phyloP scores from a whole-genome alignment of 2,797 vertebrate genomes.

The Xenentodon cancila region DNA sequence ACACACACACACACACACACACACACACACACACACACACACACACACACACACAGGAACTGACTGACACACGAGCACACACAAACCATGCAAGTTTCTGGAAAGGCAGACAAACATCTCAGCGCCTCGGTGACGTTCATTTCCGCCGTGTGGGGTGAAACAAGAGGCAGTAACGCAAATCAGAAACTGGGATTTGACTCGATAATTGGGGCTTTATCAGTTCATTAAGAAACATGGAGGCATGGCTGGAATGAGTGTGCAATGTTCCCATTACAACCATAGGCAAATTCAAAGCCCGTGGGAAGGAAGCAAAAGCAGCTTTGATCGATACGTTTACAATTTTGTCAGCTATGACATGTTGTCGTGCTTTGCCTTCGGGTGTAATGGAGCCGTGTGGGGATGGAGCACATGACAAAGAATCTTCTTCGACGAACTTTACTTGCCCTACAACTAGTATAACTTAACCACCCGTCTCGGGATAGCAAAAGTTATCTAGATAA shows the following conservation, averaged over 20 bases:
- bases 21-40: slow-evolving; percentile 37
- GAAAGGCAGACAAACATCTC: slow-evolving; percentile 48
- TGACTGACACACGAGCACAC: neutral
- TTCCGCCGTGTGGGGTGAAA: slow-evolving; percentile 61
- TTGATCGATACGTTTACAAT: slow-evolving; percentile 75
- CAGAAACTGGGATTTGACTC: slow-evolving; percentile 70
- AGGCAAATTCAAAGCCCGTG: slow-evolving; percentile 68
- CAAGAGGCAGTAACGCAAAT: slow-evolving; percentile 70
- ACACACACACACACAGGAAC: slow-evolving; percentile 39
- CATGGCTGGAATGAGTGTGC: slow-evolving; percentile 65
- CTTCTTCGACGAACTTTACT: no score
- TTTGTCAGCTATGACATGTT: slow-evolving; percentile 65
- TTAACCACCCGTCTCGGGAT: no score
- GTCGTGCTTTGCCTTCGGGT: no score
- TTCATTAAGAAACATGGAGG: slow-evolving; percentile 76
- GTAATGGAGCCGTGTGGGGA: no score
- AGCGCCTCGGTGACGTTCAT: slow-evolving; percentile 65
- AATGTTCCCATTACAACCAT: slow-evolving; percentile 65
- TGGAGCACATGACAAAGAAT: no score
- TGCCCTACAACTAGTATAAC: no score
- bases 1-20: slow-evolving; percentile 22
- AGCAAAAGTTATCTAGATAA: no score
- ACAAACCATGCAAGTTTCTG: slow-evolving; percentile 25
- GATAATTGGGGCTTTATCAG: slow-evolving; percentile 76
- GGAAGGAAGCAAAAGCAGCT: slow-evolving; percentile 56